These are phyloP conservation scores for Drosophila glabriapex DNA, from an alignment of 2,888 invertebrate genomes.

Conservation along the genomic window DNA sequence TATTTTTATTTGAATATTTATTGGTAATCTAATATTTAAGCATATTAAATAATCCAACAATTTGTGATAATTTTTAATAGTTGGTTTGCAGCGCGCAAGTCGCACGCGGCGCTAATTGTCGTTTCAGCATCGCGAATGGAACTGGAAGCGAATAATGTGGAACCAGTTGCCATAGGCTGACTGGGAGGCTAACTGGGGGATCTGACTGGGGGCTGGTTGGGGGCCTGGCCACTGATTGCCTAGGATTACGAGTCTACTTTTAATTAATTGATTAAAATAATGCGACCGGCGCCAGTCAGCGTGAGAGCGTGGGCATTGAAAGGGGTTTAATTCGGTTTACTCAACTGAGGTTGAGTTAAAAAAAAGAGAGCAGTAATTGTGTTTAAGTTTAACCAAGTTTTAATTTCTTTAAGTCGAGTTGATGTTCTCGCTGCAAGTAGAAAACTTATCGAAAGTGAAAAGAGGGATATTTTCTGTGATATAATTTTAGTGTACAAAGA, in stretches of 20 bases:
- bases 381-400: background rate
- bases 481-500: background rate
- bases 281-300: conserved; percentile 28
- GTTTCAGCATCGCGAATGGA: conserved; percentile 71
- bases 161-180: conserved; percentile 8
- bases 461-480: background rate
- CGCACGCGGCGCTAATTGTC: conserved; percentile 72
- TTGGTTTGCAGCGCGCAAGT: conserved; percentile 22
- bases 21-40: background rate
- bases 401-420: background rate
- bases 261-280: conserved; percentile 80
- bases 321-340: conserved; percentile 28
- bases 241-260: conserved; percentile 49
- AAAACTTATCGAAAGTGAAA: background rate
- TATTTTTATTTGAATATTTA: background rate
- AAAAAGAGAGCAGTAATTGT: background rate
- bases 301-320: conserved; percentile 23
- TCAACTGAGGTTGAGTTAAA: background rate
- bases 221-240: conserved; percentile 38
- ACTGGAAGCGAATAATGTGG: conserved; percentile 54
- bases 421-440: background rate
- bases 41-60: conserved; percentile 7
- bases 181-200: background rate
- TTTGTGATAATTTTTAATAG: conserved; percentile 33
- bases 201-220: conserved; percentile 4